Conservation (phyloP, 2,113 vertebrate genomes). For the Rana temporaria region DNA sequence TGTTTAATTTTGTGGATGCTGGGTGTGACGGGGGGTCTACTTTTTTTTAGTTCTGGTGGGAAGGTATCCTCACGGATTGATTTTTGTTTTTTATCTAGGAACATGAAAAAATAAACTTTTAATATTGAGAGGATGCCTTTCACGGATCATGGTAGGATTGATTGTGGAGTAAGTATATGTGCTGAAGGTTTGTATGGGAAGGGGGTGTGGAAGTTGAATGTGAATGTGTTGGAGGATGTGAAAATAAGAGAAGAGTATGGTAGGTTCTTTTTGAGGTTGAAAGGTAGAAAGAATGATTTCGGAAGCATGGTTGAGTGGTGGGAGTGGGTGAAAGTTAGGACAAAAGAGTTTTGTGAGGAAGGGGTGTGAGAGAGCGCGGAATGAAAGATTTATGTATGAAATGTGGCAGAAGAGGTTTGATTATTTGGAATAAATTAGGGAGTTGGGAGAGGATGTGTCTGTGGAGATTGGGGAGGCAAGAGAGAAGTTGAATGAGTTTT, state of each 20-base stretch:
- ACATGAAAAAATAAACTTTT: too few relatives aligned
- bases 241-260: not conserved
- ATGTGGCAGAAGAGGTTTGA: not conserved
- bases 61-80: not conserved
- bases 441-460: not conserved
- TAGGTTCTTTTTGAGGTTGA: not conserved
- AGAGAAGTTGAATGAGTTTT: not conserved
- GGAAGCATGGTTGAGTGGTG: not conserved
- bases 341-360: not conserved
- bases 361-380: not conserved
- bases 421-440: not conserved
- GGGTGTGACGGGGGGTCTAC: not conserved
- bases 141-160: not conserved
- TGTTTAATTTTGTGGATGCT: not conserved
- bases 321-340: not conserved
- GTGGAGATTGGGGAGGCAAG: not conserved
- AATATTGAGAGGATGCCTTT: too few relatives aligned
- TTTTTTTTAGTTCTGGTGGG: not conserved
- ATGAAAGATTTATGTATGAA: not conserved
- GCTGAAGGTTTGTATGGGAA: not conserved
- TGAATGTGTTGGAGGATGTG: not conserved
- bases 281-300: not conserved
- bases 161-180: not conserved
- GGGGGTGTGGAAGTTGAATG: conserved; percentile 7
- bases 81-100: not conserved